Conservation (phyloP, 2,888 invertebrate genomes). For the Encarsia formosa region DNA sequence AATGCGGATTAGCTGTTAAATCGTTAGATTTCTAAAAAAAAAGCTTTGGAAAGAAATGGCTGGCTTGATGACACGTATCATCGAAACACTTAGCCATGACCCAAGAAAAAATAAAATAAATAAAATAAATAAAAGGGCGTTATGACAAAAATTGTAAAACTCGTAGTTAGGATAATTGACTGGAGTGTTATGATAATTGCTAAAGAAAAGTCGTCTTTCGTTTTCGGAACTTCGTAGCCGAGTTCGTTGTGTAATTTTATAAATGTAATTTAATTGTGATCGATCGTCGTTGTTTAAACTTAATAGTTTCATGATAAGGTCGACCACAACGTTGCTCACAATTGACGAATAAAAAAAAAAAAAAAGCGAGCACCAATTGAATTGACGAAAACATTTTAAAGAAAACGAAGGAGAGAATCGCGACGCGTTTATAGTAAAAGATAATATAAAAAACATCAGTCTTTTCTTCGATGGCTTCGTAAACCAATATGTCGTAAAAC, state of each 20-base stretch:
- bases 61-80: conserved; percentile 19
- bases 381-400: too few species aligned
- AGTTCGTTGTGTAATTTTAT: conserved; percentile 28
- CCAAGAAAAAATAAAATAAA: conserved; percentile 20
- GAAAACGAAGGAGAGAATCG: too few species aligned
- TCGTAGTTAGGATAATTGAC: conserved; percentile 37
- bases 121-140: conserved; percentile 8
- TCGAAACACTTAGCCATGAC: conserved; percentile 26
- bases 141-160: conserved; percentile 30
- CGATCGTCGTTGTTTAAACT: conserved; percentile 17
- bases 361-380: background rate
- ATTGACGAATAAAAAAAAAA: conserved; percentile 17
- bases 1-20: conserved; percentile 3
- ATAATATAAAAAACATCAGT: conserved; percentile 19
- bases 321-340: conserved; percentile 20
- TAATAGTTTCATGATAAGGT: conserved; percentile 10
- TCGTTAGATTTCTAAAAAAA: conserved; percentile 8
- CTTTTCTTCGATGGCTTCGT: conserved; percentile 27
- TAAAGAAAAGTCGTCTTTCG: conserved; percentile 20
- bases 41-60: conserved; percentile 23
- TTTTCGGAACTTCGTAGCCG: conserved; percentile 24
- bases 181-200: conserved; percentile 29
- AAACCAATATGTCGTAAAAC: conserved; percentile 25
- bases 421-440: conserved; percentile 21
- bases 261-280: conserved; percentile 27